Percentiles rank a stretch among this genome's conserved stretches.
These are phyloP conservation scores for Peromyscus melanophrys DNA, from an alignment of 2,797 vertebrate species.

Conservation along the genomic window DNA sequence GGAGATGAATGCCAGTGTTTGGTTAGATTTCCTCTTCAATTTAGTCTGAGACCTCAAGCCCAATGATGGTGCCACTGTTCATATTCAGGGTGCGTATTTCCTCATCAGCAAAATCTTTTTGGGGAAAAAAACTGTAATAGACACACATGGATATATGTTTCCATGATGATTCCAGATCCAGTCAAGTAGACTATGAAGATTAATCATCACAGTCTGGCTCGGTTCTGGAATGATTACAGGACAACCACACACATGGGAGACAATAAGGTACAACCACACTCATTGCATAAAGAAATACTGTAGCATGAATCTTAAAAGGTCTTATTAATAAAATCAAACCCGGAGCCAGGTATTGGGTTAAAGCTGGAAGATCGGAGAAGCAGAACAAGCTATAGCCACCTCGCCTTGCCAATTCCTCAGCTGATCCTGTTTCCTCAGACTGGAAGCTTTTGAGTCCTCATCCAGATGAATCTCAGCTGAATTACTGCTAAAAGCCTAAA, in stretches of 20 bases:
- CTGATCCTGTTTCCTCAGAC: no score
- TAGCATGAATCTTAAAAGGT: no score
- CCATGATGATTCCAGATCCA: not conserved
- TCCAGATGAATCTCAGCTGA: no score
- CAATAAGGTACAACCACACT: not conserved
- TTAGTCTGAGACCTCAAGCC: not conserved
- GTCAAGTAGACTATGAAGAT: not conserved
- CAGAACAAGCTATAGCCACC: no score
- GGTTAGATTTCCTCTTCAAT: not conserved
- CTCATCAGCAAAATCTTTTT: not conserved
- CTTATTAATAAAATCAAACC: no score
- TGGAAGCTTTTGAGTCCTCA: no score
- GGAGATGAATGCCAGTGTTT: not conserved
- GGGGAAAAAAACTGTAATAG: not conserved
- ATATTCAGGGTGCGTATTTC: not conserved
- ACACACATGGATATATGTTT: not conserved
- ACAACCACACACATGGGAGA: not conserved
- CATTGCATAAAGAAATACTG: not conserved
- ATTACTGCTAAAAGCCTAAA: no score
- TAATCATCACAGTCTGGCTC: not conserved
- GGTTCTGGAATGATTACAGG: not conserved
- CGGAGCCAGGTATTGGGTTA: no score
- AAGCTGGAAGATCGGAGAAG: no score
- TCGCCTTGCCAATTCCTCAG: no score
- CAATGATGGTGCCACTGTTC: not conserved